phyloP scores from a whole-genome alignment of 2,113 vertebrate genomes.

The Phalacrocorax carbo region DNA sequence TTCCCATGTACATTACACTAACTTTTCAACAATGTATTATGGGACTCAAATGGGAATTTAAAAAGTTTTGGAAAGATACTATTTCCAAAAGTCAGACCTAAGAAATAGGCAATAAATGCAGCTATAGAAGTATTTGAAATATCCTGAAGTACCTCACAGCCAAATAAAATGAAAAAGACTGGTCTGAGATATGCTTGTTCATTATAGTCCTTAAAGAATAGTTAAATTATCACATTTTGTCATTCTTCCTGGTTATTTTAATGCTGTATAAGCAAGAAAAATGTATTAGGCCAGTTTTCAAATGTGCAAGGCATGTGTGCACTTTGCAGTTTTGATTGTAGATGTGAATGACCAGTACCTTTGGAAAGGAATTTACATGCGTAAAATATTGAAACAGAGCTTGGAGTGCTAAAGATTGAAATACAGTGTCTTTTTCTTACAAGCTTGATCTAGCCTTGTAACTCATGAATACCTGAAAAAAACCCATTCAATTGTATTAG shows the following conservation, averaged over 20 bases:
- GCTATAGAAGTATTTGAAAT: neutral
- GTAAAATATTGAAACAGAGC: neutral
- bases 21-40: neutral
- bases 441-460: neutral
- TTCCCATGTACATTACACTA: neutral
- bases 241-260: neutral
- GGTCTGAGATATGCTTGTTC: neutral
- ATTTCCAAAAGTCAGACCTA: slow-evolving; percentile 44
- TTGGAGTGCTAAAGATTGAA: neutral
- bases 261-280: too few relatives aligned
- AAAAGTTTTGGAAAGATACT: neutral
- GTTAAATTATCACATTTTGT: neutral
- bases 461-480: too few relatives aligned
- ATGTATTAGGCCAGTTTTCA: too few relatives aligned
- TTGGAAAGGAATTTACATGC: neutral
- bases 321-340: neutral
- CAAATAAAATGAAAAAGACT: neutral
- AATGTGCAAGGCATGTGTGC: too few relatives aligned
- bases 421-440: neutral
- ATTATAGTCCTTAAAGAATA: neutral
- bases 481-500: too few relatives aligned
- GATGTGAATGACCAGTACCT: neutral
- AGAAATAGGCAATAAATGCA: neutral
- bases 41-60: neutral
- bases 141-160: neutral